Evolutionary conservation across 2,797 vertebrate genomes (phyloP).

Genomic region (Malurus splendens): DNA sequence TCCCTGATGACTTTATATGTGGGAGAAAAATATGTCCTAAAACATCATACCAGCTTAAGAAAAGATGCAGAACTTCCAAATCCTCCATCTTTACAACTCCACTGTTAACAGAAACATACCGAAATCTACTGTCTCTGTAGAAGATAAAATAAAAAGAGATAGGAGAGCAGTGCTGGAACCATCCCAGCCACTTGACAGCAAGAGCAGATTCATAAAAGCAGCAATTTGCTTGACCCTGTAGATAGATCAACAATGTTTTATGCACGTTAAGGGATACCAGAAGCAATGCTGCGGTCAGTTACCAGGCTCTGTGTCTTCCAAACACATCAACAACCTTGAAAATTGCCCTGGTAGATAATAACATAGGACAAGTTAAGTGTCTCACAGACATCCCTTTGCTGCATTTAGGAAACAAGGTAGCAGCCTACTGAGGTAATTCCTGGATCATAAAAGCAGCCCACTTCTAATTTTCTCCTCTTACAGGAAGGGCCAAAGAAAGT

Average conservation of each 20-base stretch:
- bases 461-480: not conserved
- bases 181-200: not conserved
- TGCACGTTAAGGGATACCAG: not conserved
- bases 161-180: not conserved
- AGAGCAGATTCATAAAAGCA: conserved; percentile 10
- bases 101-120: not conserved
- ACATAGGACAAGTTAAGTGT: not conserved
- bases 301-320: not conserved
- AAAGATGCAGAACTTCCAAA: not conserved
- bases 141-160: not conserved
- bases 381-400: not conserved
- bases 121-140: not conserved
- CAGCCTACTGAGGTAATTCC: not conserved
- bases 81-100: not conserved
- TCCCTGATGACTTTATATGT: not conserved
- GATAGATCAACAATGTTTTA: conserved; percentile 15
- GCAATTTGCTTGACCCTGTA: conserved; percentile 15
- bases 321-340: not conserved
- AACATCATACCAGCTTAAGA: not conserved
- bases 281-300: not conserved
- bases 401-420: not conserved
- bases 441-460: not conserved
- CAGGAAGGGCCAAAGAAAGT: not conserved
- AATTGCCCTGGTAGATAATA: not conserved
- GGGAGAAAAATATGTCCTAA: not conserved